Evolutionary conservation across 1,140 invertebrate genomes (phyloP), one percentile per base, ranked within the genome.

Genomic region (Teleogryllus occipitalis): DNA sequence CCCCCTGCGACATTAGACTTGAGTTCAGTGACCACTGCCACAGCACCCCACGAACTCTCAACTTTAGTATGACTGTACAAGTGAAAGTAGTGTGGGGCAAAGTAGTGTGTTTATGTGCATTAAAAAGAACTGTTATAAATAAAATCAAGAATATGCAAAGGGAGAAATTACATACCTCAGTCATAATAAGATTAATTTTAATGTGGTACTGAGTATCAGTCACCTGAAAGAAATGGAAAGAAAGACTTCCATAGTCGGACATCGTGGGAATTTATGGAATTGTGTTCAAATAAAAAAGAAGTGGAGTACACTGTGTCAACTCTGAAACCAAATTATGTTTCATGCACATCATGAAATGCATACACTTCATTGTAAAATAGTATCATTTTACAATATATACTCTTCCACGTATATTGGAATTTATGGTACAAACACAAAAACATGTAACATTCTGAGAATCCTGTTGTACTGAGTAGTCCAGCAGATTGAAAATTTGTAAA

Each of bases 21-120:
- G 79, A 92, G 91, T 82, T 91, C 90, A 82, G 90, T 91, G 8
- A 89, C 90, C 47, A 90, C 87, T 7, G 90, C 90, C 8, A 89
- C 88, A 82, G 90, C 90, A 27, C 89, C 91, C 22, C 92, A 92
- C 80, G 92, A 93, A 85, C 85, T 93, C 46, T 92, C 91, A 7
- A 93, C 92, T 14, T 86, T 93, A 79, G 92, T 91, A 49, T 91
- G 81, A 81, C 8, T 39, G 27, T 39, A 39, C 27, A 39, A 39
- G 27, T 39, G 27, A 39, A 39, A 39, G 27, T 39, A 39, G 27
- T 39, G 27, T 39, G 27, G 27, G 27, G 27, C 1, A 39, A 39
- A 1, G 27, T 39, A 39, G 27, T 39, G 27, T 39, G 27, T 39
- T 39, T 39, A 39, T 39, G 27, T 39, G 27, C 27, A 39, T 39